Conservation (phyloP, 1,140 invertebrate genomes). For the Euborellia annulipes region DNA sequence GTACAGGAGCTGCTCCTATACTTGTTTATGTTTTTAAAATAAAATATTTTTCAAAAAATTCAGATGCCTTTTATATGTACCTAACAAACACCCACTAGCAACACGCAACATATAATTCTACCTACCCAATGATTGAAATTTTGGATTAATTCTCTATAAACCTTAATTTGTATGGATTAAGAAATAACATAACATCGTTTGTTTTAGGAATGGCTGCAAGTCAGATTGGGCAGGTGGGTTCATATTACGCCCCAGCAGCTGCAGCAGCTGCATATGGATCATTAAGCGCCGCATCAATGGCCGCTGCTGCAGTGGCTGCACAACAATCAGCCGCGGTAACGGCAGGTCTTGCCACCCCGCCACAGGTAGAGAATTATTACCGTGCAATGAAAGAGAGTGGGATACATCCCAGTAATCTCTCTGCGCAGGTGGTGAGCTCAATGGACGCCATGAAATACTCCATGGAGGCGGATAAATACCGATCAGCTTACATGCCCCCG, state of each 20-base stretch:
- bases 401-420: too few species aligned
- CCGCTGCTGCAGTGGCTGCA: constrained; percentile 7
- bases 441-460: constrained; percentile 67
- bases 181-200: too few species aligned
- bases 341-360: not conserved
- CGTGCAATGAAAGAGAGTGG: too few species aligned
- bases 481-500: constrained; percentile 46
- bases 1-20: too few species aligned
- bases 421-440: constrained; percentile 43
- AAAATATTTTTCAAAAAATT: too few species aligned
- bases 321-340: not conserved
- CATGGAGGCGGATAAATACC: constrained; percentile 57
- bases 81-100: too few species aligned
- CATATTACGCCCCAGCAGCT: constrained; percentile 12
- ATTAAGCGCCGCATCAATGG: constrained; percentile 9
- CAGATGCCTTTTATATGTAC: too few species aligned
- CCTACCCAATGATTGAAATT: too few species aligned
- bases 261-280: constrained; percentile 14
- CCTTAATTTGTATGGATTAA: too few species aligned
- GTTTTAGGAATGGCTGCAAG: constrained; percentile 6
- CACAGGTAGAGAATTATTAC: not conserved
- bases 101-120: too few species aligned
- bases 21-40: too few species aligned
- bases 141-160: too few species aligned
- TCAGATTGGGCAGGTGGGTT: constrained; percentile 11